phyloP scores from a whole-genome alignment of 2,797 vertebrate species.

The Mionectes olivaceus region DNA sequence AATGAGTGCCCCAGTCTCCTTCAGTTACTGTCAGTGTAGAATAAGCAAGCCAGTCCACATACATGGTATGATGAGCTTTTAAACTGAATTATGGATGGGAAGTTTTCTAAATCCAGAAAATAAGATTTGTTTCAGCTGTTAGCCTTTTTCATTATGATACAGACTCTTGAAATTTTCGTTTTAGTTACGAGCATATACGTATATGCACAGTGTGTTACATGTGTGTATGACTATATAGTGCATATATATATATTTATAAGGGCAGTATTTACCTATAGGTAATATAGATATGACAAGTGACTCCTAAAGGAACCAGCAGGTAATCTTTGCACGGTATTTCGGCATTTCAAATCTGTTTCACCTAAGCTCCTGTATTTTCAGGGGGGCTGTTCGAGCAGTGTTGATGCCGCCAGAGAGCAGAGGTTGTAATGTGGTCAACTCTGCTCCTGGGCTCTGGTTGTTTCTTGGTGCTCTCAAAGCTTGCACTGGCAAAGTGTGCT shows the following conservation, averaged over 20 bases:
- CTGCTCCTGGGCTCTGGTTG: neutral
- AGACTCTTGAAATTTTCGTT: neutral
- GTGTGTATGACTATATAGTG: neutral
- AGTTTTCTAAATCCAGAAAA: neutral
- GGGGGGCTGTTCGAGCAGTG: neutral
- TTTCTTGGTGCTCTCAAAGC: neutral
- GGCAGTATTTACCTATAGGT: neutral
- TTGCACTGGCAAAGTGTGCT: neutral
- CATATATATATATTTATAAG: neutral
- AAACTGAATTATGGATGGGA: neutral
- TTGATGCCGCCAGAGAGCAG: neutral
- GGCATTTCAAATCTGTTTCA: neutral
- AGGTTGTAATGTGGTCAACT: neutral
- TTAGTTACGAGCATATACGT: neutral
- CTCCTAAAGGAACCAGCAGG: neutral
- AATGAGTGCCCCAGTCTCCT: neutral
- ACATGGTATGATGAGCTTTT: neutral
- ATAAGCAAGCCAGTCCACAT: neutral
- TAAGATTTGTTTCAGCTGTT: neutral
- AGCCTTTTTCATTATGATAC: neutral
- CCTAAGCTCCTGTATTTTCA: neutral
- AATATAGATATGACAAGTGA: neutral
- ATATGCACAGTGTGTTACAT: too few relatives aligned
- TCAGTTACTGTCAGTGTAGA: neutral
- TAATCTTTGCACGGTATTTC: neutral